Conservation (phyloP, 2,888 invertebrate genomes). For the Troides helena region DNA sequence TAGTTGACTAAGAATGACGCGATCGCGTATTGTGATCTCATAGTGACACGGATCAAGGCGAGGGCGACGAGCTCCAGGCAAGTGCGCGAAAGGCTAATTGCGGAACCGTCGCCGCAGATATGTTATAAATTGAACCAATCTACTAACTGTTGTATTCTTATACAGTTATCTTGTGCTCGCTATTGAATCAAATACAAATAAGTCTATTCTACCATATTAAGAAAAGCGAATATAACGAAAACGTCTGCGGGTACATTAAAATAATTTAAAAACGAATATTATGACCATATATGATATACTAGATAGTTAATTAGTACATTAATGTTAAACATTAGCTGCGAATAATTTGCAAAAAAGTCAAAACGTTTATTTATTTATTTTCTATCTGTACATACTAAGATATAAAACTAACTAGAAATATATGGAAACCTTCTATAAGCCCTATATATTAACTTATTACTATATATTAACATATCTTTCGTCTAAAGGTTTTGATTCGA, state of each 20-base stretch:
- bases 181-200: neutral
- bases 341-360: no score
- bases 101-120: slow-evolving; percentile 20
- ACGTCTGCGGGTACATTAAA: neutral
- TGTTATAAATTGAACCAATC: slow-evolving; percentile 15
- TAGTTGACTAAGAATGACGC: slow-evolving; percentile 43
- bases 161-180: neutral
- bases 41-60: slow-evolving; percentile 11
- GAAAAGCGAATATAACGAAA: neutral
- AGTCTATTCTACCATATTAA: neutral
- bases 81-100: slow-evolving; percentile 19
- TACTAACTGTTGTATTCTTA: slow-evolving; percentile 18
- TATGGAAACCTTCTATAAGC: no score
- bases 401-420: no score
- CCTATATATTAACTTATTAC: no score
- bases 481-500: no score
- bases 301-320: neutral
- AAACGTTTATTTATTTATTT: no score
- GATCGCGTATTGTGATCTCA: slow-evolving; percentile 40
- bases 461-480: no score
- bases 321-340: no score
- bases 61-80: slow-evolving; percentile 7
- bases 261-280: neutral
- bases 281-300: neutral
- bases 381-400: no score